Base-by-base conservation (phyloP, 1,140 invertebrate species). In the Polyergus mexicanus region DNA sequence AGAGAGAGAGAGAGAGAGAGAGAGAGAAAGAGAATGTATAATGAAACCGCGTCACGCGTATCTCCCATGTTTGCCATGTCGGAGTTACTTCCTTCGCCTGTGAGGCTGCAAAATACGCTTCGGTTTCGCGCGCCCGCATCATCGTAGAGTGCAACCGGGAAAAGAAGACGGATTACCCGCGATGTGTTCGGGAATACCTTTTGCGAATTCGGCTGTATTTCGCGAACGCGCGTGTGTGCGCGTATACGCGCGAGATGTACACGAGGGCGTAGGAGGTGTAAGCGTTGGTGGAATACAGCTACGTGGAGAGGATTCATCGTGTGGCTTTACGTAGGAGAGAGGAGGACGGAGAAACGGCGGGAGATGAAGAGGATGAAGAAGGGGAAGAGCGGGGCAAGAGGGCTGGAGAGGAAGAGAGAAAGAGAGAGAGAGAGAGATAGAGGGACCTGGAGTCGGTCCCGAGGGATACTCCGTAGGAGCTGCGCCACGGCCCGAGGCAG, bases 401-500 rank as follows among this genome's bases (percentile, higher is more conserved):
- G 19, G 84, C 75, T 66, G 16, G 32, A 68, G 65, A 51, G 56
- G 81, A 86, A 69, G 44, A 44, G 32, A 32, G 32, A 32, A 3
- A 62, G 38, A 72, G 86, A 35, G 60, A 38, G 68, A 81, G 81
- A 71, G 78, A 74, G 86, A 76, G 84, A 85, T 47, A 62, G 87
- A 88, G 89, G 86, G 77, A 89, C 85, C 80, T 77, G 89, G 89
- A 93, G 92, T 92, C 88, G 90, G 87, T 93, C 93, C 92, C 93
- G 88, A 44, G 93, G 92, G 93, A 91, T 91, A 91, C n/a, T n/a
- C n/a, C 92, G 92, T 94, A 94, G 92, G 78, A 90, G 91, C 92
- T 87, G 91, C 91, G 93, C 88, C 92, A 93, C 88, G 93, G 93
- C 93, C 93, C 92, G 92, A 94, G 93, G 93, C 93, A 92, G 92